Evolutionary conservation across 2,888 invertebrate genomes (phyloP), one percentile per base, ranked within the genome.

Genomic region (Pimpla rufipes): DNA sequence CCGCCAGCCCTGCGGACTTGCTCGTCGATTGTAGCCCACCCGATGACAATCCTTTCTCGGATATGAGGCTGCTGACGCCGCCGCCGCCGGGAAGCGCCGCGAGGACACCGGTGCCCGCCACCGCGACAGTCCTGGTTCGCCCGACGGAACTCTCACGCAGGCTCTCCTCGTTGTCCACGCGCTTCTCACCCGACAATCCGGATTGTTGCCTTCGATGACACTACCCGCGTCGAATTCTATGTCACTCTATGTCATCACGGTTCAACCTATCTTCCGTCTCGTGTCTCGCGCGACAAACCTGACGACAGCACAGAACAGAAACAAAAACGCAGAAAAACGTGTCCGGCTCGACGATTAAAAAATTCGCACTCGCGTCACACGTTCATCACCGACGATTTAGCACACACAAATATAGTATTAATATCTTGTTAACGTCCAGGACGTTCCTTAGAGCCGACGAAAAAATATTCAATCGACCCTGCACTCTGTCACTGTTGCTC

Each of bases 1-100:
- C 95, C 94, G 94, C 95, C 95, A 95, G 94, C 94, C 94, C 95
- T 94, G 94, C 93, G 89, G 91, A 89, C 89, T 91, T 90, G 70
- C 84, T 76, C 64, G 91, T 91, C 67, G 89, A 88, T 89, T 89
- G 89, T 86, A 88, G 87, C 81, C 89, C 88, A 86, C 89, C 86
- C 87, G 89, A 91, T 90, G 91, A 91, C 89, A 91, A 88, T 90
- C 91, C 91, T 88, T 91, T 91, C 81, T 92, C 91, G 90, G 91
- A 90, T 89, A 91, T 91, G 88, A 92, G 86, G 88, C 84, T 70
- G 88, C 84, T 74, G 76, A 80, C 81, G 78, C 84, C 80, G 77
- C 83, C 80, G 76, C 83, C 83, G 70, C 92, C 91, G 90, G 93
- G 91, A 85, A 92, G 90, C 88, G 92, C 92, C 87, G 93, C 92